Evolutionary conservation across 2,113 vertebrate genomes (phyloP).

Genomic region (Protobothrops mucrosquamatus): DNA sequence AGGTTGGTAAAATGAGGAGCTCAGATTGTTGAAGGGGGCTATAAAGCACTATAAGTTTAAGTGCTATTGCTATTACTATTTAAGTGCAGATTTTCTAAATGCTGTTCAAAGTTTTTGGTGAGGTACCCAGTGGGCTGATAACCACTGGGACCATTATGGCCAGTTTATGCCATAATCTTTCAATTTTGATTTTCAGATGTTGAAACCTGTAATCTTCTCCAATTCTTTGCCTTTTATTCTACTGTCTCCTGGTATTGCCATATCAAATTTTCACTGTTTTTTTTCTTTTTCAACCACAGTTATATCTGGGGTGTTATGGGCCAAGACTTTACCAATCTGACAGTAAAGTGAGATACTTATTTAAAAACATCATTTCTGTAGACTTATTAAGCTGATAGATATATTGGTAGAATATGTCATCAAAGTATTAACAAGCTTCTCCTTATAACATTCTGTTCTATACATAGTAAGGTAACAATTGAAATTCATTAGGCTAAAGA

Average conservation of each 20-base stretch:
- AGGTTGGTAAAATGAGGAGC: no score
- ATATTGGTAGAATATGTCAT: accelerated
- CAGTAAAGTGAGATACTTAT: neutral
- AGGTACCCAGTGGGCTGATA: neutral
- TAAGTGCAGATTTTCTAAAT: neutral
- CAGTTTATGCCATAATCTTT: neutral
- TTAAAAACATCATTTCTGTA: neutral
- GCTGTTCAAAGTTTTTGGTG: no score
- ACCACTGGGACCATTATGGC: neutral
- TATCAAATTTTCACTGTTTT: neutral
- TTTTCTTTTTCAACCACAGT: neutral
- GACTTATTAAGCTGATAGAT: neutral
- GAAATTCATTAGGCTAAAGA: neutral
- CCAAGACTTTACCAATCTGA: no score
- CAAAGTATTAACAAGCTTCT: neutral
- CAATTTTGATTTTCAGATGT: neutral
- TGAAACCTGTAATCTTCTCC: neutral
- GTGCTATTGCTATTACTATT: neutral
- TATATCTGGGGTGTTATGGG: neutral
- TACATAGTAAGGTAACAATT: neutral
- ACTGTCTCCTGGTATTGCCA: neutral
- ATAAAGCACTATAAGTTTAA: neutral
- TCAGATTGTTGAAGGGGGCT: neutral
- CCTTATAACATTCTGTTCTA: neutral
- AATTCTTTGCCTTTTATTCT: neutral